A percentile compares a stretch with the other conserved stretches of the same genome.
Conservation (phyloP, 1,140 invertebrate genomes). For the Calosoma granatense region DNA sequence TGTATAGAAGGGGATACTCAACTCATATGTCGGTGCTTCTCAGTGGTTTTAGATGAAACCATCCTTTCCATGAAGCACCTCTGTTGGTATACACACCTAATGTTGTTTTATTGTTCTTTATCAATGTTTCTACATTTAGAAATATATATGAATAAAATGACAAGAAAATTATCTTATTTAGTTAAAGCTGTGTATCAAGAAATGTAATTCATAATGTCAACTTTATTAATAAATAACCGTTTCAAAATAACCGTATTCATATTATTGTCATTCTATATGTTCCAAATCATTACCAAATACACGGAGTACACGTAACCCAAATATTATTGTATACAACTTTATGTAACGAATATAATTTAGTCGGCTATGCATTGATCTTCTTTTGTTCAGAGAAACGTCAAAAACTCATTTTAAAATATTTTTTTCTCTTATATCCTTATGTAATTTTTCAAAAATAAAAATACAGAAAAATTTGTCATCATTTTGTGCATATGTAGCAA, state of each 20-base stretch:
- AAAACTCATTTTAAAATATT: too few species aligned
- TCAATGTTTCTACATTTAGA: slow-evolving; percentile 9
- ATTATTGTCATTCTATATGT: neutral
- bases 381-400: too few species aligned
- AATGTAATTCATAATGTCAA: slow-evolving; percentile 8
- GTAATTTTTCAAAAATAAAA: too few species aligned
- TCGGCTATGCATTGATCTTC: too few species aligned
- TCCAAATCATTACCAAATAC: too few species aligned
- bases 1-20: slow-evolving; percentile 2
- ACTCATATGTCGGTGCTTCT: neutral
- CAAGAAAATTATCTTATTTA: slow-evolving; percentile 6
- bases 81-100: slow-evolving; percentile 4
- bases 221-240: slow-evolving; percentile 9
- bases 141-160: slow-evolving; percentile 1
- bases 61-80: slow-evolving; percentile 6
- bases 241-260: slow-evolving; percentile 2
- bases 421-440: too few species aligned
- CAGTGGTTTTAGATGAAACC: neutral
- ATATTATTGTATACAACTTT: too few species aligned
- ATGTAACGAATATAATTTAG: too few species aligned
- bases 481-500: too few species aligned
- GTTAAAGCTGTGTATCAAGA: slow-evolving; percentile 7
- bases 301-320: too few species aligned
- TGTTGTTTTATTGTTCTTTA: slow-evolving; percentile 7
- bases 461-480: too few species aligned